Conservation (phyloP, 2,797 vertebrate species). For the Tokudaia muenninki region DNA sequence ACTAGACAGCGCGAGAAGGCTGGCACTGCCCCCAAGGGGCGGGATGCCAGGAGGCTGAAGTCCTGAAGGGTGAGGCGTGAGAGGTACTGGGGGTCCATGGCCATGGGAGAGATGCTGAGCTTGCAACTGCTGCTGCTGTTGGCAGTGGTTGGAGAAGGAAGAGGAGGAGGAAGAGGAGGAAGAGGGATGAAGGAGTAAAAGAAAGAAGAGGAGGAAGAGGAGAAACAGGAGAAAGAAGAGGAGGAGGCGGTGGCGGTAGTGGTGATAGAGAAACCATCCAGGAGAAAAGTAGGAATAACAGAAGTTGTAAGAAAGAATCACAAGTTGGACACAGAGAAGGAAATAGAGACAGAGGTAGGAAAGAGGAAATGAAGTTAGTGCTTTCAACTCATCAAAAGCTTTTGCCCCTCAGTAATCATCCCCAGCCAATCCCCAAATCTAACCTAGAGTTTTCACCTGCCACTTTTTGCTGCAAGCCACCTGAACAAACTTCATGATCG, state of each 20-base stretch:
- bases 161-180: background rate
- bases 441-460: background rate
- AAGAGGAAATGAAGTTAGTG: conserved; percentile 82
- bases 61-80: conserved; percentile 96
- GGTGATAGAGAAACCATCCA: background rate
- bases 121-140: conserved; percentile 94
- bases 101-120: conserved; percentile 96
- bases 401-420: background rate
- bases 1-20: conserved; percentile 95
- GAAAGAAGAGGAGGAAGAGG: accelerated
- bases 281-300: background rate
- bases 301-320: conserved; percentile 25
- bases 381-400: conserved; percentile 68
- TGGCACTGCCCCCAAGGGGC: conserved; percentile 94
- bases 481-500: background rate
- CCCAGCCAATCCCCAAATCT: conserved; percentile 24
- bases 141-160: conserved; percentile 59
- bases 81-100: conserved; percentile 95
- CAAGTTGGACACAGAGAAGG: conserved; percentile 6
- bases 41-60: conserved; percentile 94
- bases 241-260: background rate
- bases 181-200: background rate
- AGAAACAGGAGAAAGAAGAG: background rate
- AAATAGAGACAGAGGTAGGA: conserved; percentile 33
- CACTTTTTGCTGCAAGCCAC: background rate